A percentile compares a stretch with the other conserved stretches of the same genome.
These are phyloP conservation scores for Darevskia mixta DNA, from an alignment of 2,797 vertebrate species.

Conservation along the genomic window DNA sequence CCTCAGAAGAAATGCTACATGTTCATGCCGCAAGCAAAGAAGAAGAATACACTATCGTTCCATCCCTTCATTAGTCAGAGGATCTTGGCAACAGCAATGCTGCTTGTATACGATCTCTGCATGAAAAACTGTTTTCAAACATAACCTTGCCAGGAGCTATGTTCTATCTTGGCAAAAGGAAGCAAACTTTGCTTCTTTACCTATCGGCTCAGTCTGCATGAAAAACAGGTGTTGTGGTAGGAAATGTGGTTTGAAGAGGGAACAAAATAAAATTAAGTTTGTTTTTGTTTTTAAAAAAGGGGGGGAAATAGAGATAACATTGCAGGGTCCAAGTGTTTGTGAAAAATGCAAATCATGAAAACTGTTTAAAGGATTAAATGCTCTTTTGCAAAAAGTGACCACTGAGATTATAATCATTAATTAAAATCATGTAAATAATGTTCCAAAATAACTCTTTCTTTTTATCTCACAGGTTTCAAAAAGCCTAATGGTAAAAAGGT, in stretches of 20 bases:
- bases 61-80: slow-evolving; percentile 81
- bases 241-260: slow-evolving; percentile 70
- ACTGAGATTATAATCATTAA: slow-evolving; percentile 84
- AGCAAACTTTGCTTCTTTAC: slow-evolving; percentile 81
- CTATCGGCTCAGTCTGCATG: slow-evolving; percentile 78
- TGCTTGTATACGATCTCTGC: slow-evolving; percentile 75
- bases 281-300: slow-evolving; percentile 55
- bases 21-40: slow-evolving; percentile 75
- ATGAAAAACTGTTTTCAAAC: slow-evolving; percentile 85
- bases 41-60: slow-evolving; percentile 73
- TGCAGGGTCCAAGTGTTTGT: slow-evolving; percentile 74
- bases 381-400: slow-evolving; percentile 81
- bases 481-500: slow-evolving; percentile 74
- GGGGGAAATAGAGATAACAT: slow-evolving; percentile 69
- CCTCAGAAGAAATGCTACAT: slow-evolving; percentile 79
- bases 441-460: slow-evolving; percentile 76
- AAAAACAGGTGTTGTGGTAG: slow-evolving; percentile 81
- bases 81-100: slow-evolving; percentile 78
- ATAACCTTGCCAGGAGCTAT: slow-evolving; percentile 86
- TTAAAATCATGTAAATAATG: slow-evolving; percentile 85
- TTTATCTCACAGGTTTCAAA: slow-evolving; percentile 81
- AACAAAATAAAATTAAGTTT: slow-evolving; percentile 73
- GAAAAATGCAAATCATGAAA: slow-evolving; percentile 82
- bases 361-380: slow-evolving; percentile 80
- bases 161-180: slow-evolving; percentile 81